These are phyloP conservation scores for Cephonodes hylas DNA, from an alignment of 2,888 invertebrate species.

Conservation along the genomic window DNA sequence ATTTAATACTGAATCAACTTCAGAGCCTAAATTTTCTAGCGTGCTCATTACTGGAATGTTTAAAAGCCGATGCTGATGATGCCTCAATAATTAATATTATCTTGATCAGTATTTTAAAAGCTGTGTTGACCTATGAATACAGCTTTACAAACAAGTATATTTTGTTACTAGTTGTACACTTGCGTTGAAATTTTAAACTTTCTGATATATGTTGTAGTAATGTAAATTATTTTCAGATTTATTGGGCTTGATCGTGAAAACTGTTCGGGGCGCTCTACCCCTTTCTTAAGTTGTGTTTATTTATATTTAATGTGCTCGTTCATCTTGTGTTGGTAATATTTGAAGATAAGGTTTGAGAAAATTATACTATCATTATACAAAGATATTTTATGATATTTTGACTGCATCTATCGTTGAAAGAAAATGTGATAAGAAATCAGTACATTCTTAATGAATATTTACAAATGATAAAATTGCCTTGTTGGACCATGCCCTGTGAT, in stretches of 20 bases:
- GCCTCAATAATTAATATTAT: too few relatives aligned
- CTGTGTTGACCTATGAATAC: too few relatives aligned
- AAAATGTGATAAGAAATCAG: too few relatives aligned
- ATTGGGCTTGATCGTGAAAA: slow-evolving; percentile 5
- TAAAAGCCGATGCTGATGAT: neutral
- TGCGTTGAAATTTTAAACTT: slow-evolving; percentile 32
- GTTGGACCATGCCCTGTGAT: too few relatives aligned
- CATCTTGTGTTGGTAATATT: neutral
- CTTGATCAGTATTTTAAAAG: too few relatives aligned
- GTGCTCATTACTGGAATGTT: too few relatives aligned
- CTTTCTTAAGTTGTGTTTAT: neutral
- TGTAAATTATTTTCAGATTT: slow-evolving; percentile 30
- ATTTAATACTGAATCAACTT: too few relatives aligned
- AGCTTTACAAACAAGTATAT: slow-evolving; percentile 1
- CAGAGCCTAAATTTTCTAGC: too few relatives aligned
- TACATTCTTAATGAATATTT: too few relatives aligned
- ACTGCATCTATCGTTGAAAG: too few relatives aligned
- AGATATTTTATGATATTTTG: too few relatives aligned
- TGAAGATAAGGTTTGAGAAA: neutral
- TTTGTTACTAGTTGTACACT: slow-evolving; percentile 3
- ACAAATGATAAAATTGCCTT: too few relatives aligned
- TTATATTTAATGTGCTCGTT: neutral
- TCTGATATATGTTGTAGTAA: slow-evolving; percentile 33
- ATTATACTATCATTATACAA: neutral
- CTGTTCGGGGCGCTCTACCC: neutral